A percentile compares a stretch with the other conserved stretches of the same genome.
phyloP scores from a whole-genome alignment of 2,113 vertebrate genomes.

The Hirundichthys speculiger region DNA sequence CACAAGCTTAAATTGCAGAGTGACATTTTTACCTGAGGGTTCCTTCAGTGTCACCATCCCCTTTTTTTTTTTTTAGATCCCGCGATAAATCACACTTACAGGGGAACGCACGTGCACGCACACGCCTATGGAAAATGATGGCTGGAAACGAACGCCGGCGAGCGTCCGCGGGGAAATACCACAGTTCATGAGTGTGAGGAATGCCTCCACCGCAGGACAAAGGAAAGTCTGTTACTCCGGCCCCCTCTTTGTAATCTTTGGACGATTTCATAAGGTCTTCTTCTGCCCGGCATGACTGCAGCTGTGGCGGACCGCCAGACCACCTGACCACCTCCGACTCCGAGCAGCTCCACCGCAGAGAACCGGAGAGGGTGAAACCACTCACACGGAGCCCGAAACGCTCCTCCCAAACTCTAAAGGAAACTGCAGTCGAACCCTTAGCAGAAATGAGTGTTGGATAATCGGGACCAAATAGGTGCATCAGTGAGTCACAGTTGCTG shows the following conservation, averaged over 20 bases:
- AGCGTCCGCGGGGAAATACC: slow-evolving; percentile 43
- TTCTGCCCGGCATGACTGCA: slow-evolving; percentile 47
- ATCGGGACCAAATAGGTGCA: slow-evolving; percentile 2
- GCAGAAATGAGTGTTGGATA: not conserved
- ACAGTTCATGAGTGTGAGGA: slow-evolving; percentile 52
- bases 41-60: slow-evolving; percentile 36
- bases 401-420: slow-evolving; percentile 13
- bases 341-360: slow-evolving; percentile 37
- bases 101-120: not conserved
- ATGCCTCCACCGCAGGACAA: slow-evolving; percentile 65
- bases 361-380: slow-evolving; percentile 25
- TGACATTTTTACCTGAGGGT: slow-evolving; percentile 39
- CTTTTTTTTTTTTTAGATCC: slow-evolving; percentile 27
- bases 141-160: slow-evolving; percentile 47
- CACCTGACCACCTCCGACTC: slow-evolving; percentile 60
- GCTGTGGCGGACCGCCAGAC: slow-evolving; percentile 50
- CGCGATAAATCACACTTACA: slow-evolving; percentile 32
- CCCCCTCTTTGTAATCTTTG: slow-evolving; percentile 59
- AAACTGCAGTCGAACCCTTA: not conserved
- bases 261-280: slow-evolving; percentile 51
- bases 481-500: slow-evolving; percentile 29
- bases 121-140: slow-evolving; percentile 51
- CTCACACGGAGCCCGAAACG: slow-evolving; percentile 9
- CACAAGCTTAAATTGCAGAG: slow-evolving; percentile 38
- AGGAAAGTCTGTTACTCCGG: slow-evolving; percentile 65